Evolutionary conservation across 2,113 vertebrate genomes (phyloP), one percentile per base, ranked within the genome.

Genomic region (Vidua macroura): DNA sequence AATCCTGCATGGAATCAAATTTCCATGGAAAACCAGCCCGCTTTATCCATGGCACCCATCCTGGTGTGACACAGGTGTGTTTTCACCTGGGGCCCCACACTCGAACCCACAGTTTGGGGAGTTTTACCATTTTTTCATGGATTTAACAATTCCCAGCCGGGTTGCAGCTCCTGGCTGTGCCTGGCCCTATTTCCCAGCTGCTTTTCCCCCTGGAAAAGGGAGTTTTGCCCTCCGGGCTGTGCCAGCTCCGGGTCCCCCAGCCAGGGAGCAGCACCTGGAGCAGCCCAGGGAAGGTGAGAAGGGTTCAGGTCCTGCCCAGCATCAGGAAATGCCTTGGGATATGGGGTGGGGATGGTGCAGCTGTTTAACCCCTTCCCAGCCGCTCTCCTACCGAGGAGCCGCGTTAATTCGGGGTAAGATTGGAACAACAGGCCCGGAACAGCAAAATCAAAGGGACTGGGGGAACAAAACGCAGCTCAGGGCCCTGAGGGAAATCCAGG

Each of bases 311-410:
- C 11, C 64, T 83, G 85, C 59, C 70, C 55, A 14, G 72, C 63
- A 7, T 4, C 90, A 56, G 94, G 85, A 93, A 95, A 59, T 24
- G 92, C 91, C 70, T 35, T 82, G 92, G 92, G 91, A 72, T 14
- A 13, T 1, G 16, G 60, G 41, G 25, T 67, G 77, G 78, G 77
- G 64, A 87, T 7, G 52, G 52, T 3, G 62, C 63, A 59, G 52
- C 52, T 8, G 60, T 59, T 96, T 92, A 95, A 93, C 94, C 85
- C 91, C 79, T 95, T 94, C 79, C 73, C 85, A 15, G 25, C 85
- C 63, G 24, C 11, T 15, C 39, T 62, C 39, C 52, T 10, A 0
- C 11, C 28, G 0, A n/a, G 20, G 30, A 48, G 8, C n/a, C 6
- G 30, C 1, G 0, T 12, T 2, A 19, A 18, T 22, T 56, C 2